Base-by-base conservation (phyloP, 2,113 vertebrate genomes). In the Delphinapterus leucas region DNA sequence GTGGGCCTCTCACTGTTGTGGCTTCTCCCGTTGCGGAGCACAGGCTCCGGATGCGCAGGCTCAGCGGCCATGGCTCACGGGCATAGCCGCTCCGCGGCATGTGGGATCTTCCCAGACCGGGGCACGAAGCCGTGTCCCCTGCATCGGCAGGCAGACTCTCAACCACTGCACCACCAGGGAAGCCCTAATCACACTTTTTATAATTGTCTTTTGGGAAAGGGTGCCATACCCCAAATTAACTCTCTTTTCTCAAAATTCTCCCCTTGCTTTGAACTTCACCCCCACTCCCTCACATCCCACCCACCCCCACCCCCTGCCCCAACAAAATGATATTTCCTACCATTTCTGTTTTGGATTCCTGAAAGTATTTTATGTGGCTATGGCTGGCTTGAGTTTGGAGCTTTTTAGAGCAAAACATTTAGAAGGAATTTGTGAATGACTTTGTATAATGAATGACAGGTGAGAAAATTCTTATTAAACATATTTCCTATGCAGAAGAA, bases 351-450 rank as follows among this genome's bases (percentile, higher is more conserved):
- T 63, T 91, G 36, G 23, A 38, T 92, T 93, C 38, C 47, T 90
- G 7, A 49, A 91, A 80, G 6, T 96, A 77, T 41, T 61, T 95
- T 87, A 60, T 93, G 67, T 91, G 26, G 33, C 2, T 71, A 23
- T 68, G 44, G 33, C 55, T 97, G 58, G 49, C 21, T 82, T 96
- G 44, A 90, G 2, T 87, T 44, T 47, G 26, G 70, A 92, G 33
- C 17, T 87, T 44, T 91, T 83, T 71, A 95, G 90, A 87, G 82
- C 33, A 87, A 79, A 95, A 55, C 28, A 83, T 65, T 60, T 93
- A 68, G 47, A 82, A 95, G 83, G 53, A 55, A 47, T 49, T 76
- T 84, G 18, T 90, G 76, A 91, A 28, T 95, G 63, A 60, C 17
- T 82, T 80, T 93, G 6, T 93, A 36, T 67, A 83, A 65, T 77